A percentile compares a stretch with the other conserved stretches of the same genome.
phyloP scores from a whole-genome alignment of 2,888 invertebrate genomes.

The Drosophila paramelanica region DNA sequence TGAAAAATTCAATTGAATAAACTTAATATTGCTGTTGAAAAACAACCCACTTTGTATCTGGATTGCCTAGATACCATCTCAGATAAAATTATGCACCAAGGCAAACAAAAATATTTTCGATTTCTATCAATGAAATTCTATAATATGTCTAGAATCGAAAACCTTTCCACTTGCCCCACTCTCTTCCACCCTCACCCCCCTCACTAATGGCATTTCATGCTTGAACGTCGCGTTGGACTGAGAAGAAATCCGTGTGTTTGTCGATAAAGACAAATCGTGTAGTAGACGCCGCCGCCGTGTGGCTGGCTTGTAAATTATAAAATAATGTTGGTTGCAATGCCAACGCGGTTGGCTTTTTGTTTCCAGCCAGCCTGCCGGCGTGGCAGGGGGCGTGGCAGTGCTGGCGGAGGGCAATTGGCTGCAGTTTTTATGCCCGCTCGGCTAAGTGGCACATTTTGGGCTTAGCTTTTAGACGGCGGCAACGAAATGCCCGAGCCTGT shows the following conservation, averaged over 20 bases:
- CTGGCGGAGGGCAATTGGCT: conserved; percentile 18
- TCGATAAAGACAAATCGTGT: conserved; percentile 75
- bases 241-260: conserved; percentile 40
- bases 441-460: conserved; percentile 78
- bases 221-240: conserved; percentile 6
- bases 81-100: conserved; percentile 22
- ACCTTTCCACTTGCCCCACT: not conserved
- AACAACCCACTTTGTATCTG: not conserved
- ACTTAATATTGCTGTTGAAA: not conserved
- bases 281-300: conserved; percentile 54
- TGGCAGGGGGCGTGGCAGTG: conserved; percentile 3
- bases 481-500: conserved; percentile 48
- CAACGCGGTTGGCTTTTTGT: conserved; percentile 56
- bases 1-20: too few species aligned
- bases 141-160: conserved; percentile 47
- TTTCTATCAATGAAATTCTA: conserved; percentile 69
- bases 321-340: conserved; percentile 79
- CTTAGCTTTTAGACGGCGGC: conserved; percentile 71
- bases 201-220: conserved; percentile 65
- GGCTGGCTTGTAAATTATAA: conserved; percentile 78
- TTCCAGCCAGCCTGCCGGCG: not conserved
- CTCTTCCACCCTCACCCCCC: not conserved
- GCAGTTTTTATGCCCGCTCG: conserved; percentile 72
- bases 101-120: conserved; percentile 60
- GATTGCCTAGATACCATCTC: conserved; percentile 27